These are phyloP conservation scores for Pteruthius melanotis DNA, from an alignment of 2,113 vertebrate genomes.

Conservation along the genomic window DNA sequence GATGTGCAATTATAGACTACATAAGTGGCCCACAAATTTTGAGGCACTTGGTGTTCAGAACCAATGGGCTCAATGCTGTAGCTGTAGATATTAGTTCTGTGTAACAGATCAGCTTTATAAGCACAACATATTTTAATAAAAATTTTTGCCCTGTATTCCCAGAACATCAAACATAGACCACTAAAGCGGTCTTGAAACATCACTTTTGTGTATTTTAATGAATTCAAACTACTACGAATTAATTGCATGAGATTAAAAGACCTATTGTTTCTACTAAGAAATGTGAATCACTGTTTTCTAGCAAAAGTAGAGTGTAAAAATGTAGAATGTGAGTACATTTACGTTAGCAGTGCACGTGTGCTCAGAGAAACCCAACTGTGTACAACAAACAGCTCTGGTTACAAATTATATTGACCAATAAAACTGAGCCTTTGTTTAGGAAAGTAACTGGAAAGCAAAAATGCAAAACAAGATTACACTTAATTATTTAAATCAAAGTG, in stretches of 20 bases:
- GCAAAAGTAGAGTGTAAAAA: neutral
- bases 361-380: neutral
- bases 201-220: neutral
- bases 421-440: slow-evolving; percentile 31
- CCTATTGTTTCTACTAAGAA: neutral
- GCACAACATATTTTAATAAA: neutral
- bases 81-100: neutral
- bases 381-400: slow-evolving; percentile 1
- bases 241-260: neutral
- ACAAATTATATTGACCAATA: slow-evolving; percentile 26
- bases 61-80: neutral
- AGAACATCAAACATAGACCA: neutral
- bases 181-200: neutral
- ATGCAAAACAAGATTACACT: slow-evolving; percentile 36
- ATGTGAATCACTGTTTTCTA: neutral
- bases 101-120: neutral
- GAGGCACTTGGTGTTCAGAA: neutral
- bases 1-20: neutral
- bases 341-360: neutral
- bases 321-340: neutral
- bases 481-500: slow-evolving; percentile 57
- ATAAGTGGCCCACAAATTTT: neutral
- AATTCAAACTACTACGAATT: neutral
- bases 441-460: slow-evolving; percentile 61
- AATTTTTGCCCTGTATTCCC: neutral